phyloP scores from a whole-genome alignment of 2,797 vertebrate species.

The Limosa lapponica region DNA sequence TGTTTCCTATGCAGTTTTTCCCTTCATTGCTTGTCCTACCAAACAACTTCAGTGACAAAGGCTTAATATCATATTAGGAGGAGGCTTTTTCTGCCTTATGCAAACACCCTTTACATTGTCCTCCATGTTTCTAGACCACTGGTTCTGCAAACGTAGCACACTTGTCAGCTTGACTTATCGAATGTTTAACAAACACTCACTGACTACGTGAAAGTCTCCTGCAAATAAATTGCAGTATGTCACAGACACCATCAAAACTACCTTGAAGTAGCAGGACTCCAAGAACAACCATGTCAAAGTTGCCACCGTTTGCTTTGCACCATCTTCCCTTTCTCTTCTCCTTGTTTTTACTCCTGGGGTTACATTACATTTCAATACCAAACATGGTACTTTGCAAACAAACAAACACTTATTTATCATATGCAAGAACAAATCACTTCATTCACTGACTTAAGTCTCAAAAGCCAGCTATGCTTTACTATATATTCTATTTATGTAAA shows the following conservation, averaged over 20 bases:
- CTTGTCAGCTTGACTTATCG: neutral
- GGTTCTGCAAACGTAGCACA: neutral
- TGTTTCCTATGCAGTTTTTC: neutral
- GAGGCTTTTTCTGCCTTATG: neutral
- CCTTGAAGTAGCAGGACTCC: neutral
- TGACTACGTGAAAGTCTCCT: neutral
- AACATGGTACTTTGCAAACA: neutral
- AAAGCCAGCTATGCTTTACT: neutral
- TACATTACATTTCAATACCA: neutral
- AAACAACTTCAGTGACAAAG: neutral
- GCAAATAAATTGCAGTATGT: neutral
- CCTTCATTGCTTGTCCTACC: neutral
- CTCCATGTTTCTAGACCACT: neutral
- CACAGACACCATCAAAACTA: neutral
- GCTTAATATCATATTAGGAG: neutral
- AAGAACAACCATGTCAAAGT: neutral
- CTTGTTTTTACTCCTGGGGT: neutral
- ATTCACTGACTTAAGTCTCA: neutral
- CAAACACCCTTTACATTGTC: neutral
- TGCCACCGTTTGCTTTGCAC: neutral
- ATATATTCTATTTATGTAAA: neutral
- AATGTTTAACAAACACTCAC: neutral
- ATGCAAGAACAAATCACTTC: neutral
- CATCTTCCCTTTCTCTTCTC: neutral
- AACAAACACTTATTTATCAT: neutral